phyloP scores from a whole-genome alignment of 2,113 vertebrate genomes.

The Balaeniceps rex region DNA sequence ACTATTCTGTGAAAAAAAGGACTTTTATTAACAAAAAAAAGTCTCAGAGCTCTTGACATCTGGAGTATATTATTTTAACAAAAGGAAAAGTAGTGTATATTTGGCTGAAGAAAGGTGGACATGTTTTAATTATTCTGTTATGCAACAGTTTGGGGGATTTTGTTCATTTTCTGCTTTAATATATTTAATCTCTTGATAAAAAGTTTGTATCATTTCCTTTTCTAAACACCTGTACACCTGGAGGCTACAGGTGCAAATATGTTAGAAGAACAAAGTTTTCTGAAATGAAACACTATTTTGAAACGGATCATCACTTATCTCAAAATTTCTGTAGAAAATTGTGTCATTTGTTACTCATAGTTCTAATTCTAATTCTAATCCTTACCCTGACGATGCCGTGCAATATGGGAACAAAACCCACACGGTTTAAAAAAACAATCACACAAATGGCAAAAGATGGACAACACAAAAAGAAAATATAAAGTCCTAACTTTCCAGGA shows the following conservation, averaged over 20 bases:
- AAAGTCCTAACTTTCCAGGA: not conserved
- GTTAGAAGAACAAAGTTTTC: not conserved
- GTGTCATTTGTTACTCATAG: not conserved
- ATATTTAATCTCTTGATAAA: not conserved
- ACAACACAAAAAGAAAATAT: not conserved
- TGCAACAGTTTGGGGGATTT: not conserved
- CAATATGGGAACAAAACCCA: not conserved
- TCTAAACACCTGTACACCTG: not conserved
- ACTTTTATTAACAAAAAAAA: not conserved
- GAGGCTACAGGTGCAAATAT: not conserved
- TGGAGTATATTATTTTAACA: not conserved
- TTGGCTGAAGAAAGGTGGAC: not conserved
- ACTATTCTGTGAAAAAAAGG: not conserved
- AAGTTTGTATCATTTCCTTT: not conserved
- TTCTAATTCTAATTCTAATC: not conserved
- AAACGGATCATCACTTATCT: not conserved
- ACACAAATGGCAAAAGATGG: not conserved
- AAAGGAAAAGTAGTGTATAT: not conserved
- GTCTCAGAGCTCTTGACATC: not conserved
- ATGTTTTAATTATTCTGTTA: not conserved
- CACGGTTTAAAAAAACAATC: not conserved
- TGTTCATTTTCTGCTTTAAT: not conserved
- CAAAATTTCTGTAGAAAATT: not conserved
- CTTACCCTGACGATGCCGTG: not conserved
- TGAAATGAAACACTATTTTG: not conserved